Conservation (phyloP, 2,888 invertebrate genomes). For the Creontiades dilutus region DNA sequence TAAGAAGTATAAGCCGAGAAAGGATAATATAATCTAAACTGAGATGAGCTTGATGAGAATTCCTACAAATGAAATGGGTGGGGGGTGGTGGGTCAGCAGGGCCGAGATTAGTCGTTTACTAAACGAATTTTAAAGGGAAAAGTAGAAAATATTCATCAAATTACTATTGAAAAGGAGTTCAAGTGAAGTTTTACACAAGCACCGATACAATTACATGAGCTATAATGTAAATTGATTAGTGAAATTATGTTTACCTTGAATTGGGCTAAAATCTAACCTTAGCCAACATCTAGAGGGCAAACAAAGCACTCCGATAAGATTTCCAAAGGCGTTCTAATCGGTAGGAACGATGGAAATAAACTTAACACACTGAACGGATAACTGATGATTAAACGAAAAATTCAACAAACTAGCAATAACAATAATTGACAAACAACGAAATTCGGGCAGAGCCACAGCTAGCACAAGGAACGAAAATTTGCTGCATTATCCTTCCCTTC, state of each 20-base stretch:
- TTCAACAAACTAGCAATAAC: conserved; percentile 43
- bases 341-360: not conserved
- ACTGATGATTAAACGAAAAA: not conserved
- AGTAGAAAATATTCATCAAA: conserved; percentile 30
- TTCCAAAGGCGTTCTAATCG: not conserved
- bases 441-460: conserved; percentile 63
- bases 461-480: conserved; percentile 67
- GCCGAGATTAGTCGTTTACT: conserved; percentile 3
- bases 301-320: conserved; percentile 44
- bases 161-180: not conserved
- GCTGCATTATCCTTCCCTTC: conserved; percentile 60
- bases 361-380: conserved; percentile 14
- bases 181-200: not conserved
- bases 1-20: not conserved
- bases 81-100: conserved; percentile 46
- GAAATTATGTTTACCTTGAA: conserved; percentile 74
- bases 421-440: conserved; percentile 60
- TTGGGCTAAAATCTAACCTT: conserved; percentile 74
- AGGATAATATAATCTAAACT: not conserved
- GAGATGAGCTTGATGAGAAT: not conserved
- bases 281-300: conserved; percentile 72
- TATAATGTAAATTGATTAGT: conserved; percentile 67
- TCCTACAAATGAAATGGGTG: conserved; percentile 47
- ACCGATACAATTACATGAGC: conserved; percentile 57
- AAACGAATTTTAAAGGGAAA: not conserved